These are phyloP conservation scores for Eublepharis macularius DNA, from an alignment of 2,113 vertebrate species.

Conservation along the genomic window DNA sequence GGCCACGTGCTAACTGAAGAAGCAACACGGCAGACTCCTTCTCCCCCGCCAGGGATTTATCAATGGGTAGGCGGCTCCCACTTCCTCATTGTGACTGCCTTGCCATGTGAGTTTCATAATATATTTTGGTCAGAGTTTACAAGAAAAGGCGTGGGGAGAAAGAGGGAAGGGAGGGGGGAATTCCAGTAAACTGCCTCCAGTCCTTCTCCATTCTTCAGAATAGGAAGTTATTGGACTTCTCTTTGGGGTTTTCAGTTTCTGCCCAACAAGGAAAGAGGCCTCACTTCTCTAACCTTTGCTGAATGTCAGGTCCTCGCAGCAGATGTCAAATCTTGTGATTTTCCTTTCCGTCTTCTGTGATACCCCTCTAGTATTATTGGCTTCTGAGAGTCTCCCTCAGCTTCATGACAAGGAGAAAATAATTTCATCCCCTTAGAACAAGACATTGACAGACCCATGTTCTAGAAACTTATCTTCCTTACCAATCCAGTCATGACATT, in stretches of 20 bases:
- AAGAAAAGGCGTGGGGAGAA: conserved; percentile 41
- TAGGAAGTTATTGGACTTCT: conserved; percentile 61
- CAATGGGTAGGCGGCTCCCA: conserved; percentile 1
- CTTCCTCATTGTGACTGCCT: not conserved
- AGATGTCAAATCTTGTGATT: not conserved
- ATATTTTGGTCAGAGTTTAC: conserved; percentile 62
- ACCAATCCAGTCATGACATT: not conserved
- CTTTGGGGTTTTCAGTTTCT: conserved; percentile 54
- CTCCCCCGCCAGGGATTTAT: not conserved
- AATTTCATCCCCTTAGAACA: not conserved
- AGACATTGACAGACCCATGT: accelerated
- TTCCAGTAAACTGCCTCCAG: conserved; percentile 53
- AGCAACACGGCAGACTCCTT: accelerated
- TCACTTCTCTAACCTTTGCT: conserved; percentile 8
- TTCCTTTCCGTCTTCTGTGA: not conserved
- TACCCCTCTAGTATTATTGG: not conserved
- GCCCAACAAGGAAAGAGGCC: not conserved
- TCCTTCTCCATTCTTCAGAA: conserved; percentile 68
- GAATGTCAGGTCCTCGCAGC: not conserved
- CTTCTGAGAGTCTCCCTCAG: not conserved
- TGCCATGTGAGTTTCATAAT: conserved; percentile 11
- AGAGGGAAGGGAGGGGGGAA: conserved; percentile 15
- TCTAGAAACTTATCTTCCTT: accelerated
- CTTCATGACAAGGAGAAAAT: not conserved
- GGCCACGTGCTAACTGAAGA: not conserved